Conservation (phyloP, 2,888 invertebrate genomes). For the Nudaria mundana region DNA sequence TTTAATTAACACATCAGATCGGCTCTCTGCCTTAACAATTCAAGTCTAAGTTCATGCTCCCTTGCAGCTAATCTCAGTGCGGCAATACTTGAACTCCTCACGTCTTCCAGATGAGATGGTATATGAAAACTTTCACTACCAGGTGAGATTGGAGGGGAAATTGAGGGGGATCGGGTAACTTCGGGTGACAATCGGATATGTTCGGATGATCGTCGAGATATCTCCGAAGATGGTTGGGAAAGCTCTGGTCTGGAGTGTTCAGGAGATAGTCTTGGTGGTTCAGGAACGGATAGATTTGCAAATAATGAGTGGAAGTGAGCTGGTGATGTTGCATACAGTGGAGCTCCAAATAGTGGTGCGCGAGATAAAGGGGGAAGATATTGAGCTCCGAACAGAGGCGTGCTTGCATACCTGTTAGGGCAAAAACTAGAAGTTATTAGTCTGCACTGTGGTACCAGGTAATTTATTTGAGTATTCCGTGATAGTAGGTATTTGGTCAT, state of each 20-base stretch:
- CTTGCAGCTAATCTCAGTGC: slow-evolving; percentile 92
- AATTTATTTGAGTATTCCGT: too few species aligned
- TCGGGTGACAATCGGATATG: slow-evolving; percentile 48
- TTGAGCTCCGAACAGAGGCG: slow-evolving; percentile 67
- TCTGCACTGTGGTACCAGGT: too few species aligned
- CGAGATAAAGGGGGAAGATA: slow-evolving; percentile 67
- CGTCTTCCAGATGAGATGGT: slow-evolving; percentile 80
- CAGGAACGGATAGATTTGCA: slow-evolving; percentile 86
- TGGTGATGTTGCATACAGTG: slow-evolving; percentile 69
- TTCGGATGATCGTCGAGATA: slow-evolving; percentile 41
- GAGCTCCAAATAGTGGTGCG: slow-evolving; percentile 64
- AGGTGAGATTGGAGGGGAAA: slow-evolving; percentile 80
- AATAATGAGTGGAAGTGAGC: slow-evolving; percentile 92
- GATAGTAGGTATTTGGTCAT: slow-evolving; percentile 6
- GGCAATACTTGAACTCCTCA: slow-evolving; percentile 93
- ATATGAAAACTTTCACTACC: slow-evolving; percentile 73
- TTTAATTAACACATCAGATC: slow-evolving; percentile 64
- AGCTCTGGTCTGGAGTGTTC: slow-evolving; percentile 55
- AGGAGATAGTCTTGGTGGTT: slow-evolving; percentile 61
- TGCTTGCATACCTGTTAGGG: slow-evolving; percentile 62
- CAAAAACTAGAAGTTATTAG: slow-evolving; percentile 12
- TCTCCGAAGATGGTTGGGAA: slow-evolving; percentile 52
- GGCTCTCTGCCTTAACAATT: slow-evolving; percentile 88
- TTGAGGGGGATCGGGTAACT: slow-evolving; percentile 53
- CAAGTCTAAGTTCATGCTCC: slow-evolving; percentile 93